Evolutionary conservation across 2,113 vertebrate genomes (phyloP).

Genomic region (Pipa parva): DNA sequence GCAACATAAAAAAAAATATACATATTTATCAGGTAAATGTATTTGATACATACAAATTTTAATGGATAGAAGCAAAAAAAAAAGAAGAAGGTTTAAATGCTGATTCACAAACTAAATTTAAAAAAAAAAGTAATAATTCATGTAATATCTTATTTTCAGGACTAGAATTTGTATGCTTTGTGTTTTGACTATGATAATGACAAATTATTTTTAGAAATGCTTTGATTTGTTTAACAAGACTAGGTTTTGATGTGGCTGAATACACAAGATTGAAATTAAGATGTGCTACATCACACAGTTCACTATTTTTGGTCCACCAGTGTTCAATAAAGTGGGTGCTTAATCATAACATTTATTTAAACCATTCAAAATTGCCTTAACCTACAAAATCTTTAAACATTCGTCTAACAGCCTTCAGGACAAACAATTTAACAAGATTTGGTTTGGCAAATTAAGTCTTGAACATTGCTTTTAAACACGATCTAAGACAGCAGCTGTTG

Average conservation of each 20-base stretch:
- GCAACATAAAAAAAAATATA: slow-evolving; percentile 80
- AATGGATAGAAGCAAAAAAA: slow-evolving; percentile 72
- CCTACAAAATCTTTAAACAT: slow-evolving; percentile 67
- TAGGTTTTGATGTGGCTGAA: slow-evolving; percentile 77
- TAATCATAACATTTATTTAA: slow-evolving; percentile 65
- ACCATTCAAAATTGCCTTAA: slow-evolving; percentile 65
- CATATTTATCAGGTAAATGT: slow-evolving; percentile 76
- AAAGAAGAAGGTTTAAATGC: slow-evolving; percentile 65
- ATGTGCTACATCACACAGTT: slow-evolving; percentile 71
- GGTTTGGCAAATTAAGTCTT: slow-evolving; percentile 93
- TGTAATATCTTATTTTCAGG: slow-evolving; percentile 72
- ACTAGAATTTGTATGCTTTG: slow-evolving; percentile 70
- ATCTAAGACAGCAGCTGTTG: slow-evolving; percentile 76
- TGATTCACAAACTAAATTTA: slow-evolving; percentile 66
- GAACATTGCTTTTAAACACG: slow-evolving; percentile 85
- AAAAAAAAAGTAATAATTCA: slow-evolving; percentile 63
- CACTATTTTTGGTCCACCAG: slow-evolving; percentile 77
- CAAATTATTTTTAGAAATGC: slow-evolving; percentile 69
- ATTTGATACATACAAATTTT: slow-evolving; percentile 78
- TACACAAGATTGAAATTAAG: slow-evolving; percentile 67
- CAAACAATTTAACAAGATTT: slow-evolving; percentile 79
- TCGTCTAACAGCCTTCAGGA: slow-evolving; percentile 76
- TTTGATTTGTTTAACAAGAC: slow-evolving; percentile 70
- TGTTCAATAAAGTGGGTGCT: slow-evolving; percentile 72
- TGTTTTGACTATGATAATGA: slow-evolving; percentile 68